phyloP scores from a whole-genome alignment of 1,140 invertebrate genomes.

The Sitobion miscanthi region DNA sequence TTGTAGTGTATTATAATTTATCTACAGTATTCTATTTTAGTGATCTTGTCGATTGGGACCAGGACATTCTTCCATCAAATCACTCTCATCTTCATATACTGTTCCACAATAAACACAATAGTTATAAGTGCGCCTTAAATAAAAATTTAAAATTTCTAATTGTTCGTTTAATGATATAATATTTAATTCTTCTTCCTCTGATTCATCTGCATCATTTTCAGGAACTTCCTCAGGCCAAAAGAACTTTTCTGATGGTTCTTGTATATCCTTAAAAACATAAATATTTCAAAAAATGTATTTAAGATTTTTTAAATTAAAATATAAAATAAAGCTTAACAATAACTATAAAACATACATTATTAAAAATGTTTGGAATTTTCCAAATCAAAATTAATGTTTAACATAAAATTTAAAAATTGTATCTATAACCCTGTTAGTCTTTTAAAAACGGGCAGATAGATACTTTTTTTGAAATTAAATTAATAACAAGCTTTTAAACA shows the following conservation, averaged over 20 bases:
- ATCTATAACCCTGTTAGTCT: background rate
- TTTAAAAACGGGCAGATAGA: background rate
- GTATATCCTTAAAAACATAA: constrained; percentile 46
- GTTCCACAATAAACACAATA: constrained; percentile 84
- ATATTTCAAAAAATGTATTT: background rate
- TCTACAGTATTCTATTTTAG: constrained; percentile 60
- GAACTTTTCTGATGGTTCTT: constrained; percentile 50
- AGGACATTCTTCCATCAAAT: constrained; percentile 73
- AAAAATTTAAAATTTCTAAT: constrained; percentile 71
- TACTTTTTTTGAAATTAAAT: background rate
- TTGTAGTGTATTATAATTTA: background rate
- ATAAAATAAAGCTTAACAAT: no score
- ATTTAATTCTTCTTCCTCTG: constrained; percentile 32
- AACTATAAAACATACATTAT: no score
- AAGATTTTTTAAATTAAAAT: no score
- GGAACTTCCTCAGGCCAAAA: constrained; percentile 52
- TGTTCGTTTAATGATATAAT: constrained; percentile 67
- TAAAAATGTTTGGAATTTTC: no score
- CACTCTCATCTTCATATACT: constrained; percentile 69
- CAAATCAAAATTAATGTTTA: background rate
- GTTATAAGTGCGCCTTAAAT: constrained; percentile 72
- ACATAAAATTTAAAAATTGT: background rate
- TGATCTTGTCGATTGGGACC: constrained; percentile 72
- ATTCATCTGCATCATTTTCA: constrained; percentile 60
- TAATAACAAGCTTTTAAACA: background rate